These are phyloP conservation scores for Mastomys natalensis DNA, from an alignment of 2,113 vertebrate genomes.

Conservation along the genomic window DNA sequence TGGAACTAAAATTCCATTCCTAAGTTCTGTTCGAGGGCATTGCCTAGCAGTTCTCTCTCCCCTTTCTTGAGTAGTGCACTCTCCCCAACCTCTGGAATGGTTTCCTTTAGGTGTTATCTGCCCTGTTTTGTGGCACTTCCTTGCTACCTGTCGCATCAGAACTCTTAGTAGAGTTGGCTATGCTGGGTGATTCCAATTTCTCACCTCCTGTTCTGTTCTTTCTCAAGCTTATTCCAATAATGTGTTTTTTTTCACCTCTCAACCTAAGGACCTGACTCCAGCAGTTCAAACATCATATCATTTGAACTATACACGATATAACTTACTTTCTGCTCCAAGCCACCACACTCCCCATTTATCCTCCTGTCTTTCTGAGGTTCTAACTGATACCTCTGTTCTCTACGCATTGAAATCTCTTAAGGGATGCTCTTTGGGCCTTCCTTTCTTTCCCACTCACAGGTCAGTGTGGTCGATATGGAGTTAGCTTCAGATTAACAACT, in stretches of 20 bases:
- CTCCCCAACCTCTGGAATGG: neutral
- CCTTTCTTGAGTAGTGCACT: neutral
- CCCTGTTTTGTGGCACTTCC: neutral
- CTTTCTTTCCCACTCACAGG: neutral
- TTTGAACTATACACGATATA: neutral
- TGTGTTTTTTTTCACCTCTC: neutral
- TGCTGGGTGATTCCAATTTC: neutral
- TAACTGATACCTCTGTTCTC: neutral
- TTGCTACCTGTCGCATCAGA: neutral
- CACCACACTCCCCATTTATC: neutral
- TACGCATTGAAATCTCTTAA: neutral
- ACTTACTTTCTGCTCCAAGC: neutral
- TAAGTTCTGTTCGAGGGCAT: neutral
- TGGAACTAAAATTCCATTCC: neutral
- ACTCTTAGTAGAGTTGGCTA: neutral
- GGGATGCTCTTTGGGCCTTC: neutral
- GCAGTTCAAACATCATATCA: neutral
- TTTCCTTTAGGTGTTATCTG: neutral
- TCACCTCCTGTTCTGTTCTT: neutral
- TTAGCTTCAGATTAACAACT: neutral
- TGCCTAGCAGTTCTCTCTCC: neutral
- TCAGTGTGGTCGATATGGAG: neutral
- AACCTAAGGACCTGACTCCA: neutral
- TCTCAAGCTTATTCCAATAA: neutral
- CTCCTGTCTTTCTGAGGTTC: neutral